Evolutionary conservation across 2,113 vertebrate species (phyloP).

Genomic region (Pangasianodon gigas): DNA sequence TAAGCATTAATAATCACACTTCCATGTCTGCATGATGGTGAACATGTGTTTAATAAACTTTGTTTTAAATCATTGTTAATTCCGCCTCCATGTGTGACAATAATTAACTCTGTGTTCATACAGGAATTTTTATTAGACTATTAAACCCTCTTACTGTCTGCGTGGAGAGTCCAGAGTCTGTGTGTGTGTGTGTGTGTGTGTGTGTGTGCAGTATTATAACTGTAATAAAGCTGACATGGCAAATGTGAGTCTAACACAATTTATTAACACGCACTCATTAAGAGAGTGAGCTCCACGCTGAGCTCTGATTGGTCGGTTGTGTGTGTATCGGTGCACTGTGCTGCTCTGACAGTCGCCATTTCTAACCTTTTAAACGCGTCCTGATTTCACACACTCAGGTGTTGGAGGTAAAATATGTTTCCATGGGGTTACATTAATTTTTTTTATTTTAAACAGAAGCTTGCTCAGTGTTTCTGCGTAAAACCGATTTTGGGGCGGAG

Average conservation of each 20-base stretch:
- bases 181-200: slow-evolving; percentile 47
- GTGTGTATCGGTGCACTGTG: neutral
- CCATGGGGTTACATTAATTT: neutral
- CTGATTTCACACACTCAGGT: neutral
- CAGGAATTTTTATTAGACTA: slow-evolving; percentile 62
- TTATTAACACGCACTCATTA: neutral
- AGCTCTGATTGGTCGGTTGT: neutral
- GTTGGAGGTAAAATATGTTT: neutral
- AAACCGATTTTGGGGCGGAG: neutral
- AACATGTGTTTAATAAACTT: neutral
- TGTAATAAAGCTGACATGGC: slow-evolving; percentile 7
- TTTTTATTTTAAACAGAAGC: neutral
- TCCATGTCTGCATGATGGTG: neutral
- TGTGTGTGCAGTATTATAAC: slow-evolving; percentile 14
- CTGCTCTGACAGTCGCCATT: neutral
- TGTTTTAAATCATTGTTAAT: neutral
- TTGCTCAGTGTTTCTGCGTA: neutral
- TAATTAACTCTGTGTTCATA: slow-evolving; percentile 54
- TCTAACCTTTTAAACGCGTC: neutral
- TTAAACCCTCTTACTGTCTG: slow-evolving; percentile 39
- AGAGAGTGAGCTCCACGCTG: neutral
- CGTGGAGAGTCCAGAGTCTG: slow-evolving; percentile 51
- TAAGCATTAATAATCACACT: neutral
- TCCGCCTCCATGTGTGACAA: slow-evolving; percentile 31
- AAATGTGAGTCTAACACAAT: neutral